Evolutionary conservation across 2,797 vertebrate genomes (phyloP).

Genomic region (Sebastes goodei): DNA sequence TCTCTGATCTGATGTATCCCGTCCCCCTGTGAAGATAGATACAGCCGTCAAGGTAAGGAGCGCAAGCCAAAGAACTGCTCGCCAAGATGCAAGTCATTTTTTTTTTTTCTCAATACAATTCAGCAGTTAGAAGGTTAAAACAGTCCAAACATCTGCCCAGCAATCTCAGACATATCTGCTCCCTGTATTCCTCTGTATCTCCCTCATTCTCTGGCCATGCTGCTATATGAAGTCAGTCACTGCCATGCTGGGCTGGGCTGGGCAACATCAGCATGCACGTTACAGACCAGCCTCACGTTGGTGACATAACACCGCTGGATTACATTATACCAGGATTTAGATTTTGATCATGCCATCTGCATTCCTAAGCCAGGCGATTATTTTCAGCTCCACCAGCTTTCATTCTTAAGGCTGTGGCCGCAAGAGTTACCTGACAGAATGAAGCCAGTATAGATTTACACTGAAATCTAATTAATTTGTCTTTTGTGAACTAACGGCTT

Average conservation of each 20-base stretch:
- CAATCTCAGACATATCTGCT: constrained; percentile 52
- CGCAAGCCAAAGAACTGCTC: constrained; percentile 80
- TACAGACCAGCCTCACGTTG: constrained; percentile 51
- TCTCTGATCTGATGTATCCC: constrained; percentile 99
- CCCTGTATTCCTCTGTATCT: constrained; percentile 37
- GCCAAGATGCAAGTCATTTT: constrained; percentile 80
- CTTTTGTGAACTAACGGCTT: constrained; percentile 37
- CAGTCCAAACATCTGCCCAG: constrained; percentile 67
- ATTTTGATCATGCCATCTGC: constrained; percentile 70
- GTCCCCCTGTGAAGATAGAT: constrained; percentile 96
- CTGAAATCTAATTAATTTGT: constrained; percentile 13
- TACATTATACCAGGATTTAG: constrained; percentile 40
- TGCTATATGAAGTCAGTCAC: constrained; percentile 59
- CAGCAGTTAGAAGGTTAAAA: constrained; percentile 84
- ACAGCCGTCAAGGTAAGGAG: constrained; percentile 90
- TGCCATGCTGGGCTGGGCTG: constrained; percentile 73
- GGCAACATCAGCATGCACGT: constrained; percentile 79
- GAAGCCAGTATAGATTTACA: constrained; percentile 16
- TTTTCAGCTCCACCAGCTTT: constrained; percentile 35
- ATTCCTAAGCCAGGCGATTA: constrained; percentile 59
- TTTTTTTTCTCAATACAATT: constrained; percentile 54
- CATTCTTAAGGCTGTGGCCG: constrained; percentile 34
- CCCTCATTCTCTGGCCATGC: constrained; percentile 82
- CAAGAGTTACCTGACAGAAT: constrained; percentile 23
- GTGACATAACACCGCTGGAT: constrained; percentile 50